phyloP scores from a whole-genome alignment of 2,113 vertebrate genomes.

The Stegostoma tigrinum region DNA sequence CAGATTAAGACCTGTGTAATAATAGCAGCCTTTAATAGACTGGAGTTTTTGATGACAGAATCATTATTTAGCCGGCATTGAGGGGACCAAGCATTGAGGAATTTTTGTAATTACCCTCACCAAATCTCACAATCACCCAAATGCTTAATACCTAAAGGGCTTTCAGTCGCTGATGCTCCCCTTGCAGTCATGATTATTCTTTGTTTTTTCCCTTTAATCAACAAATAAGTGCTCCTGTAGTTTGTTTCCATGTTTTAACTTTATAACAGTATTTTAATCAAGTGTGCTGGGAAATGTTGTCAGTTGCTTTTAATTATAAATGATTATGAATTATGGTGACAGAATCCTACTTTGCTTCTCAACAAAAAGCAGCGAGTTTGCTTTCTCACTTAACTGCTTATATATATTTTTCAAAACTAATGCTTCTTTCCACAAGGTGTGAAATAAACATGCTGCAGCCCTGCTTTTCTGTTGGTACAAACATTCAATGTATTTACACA shows the following conservation, averaged over 20 bases:
- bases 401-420: background rate
- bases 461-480: background rate
- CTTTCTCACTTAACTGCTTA: background rate
- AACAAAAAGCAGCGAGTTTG: background rate
- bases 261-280: background rate
- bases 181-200: background rate
- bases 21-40: background rate
- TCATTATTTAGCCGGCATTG: background rate
- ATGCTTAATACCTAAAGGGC: background rate
- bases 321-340: background rate
- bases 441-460: background rate
- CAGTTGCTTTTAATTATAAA: background rate
- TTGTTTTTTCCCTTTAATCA: background rate
- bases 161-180: background rate
- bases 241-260: background rate
- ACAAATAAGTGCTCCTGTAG: background rate
- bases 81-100: background rate
- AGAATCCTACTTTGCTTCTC: background rate
- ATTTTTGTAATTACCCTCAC: background rate
- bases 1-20: background rate
- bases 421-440: background rate
- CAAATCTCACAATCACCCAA: background rate
- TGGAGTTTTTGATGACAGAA: background rate
- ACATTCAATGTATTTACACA: background rate
- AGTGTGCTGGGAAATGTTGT: background rate